Evolutionary conservation across 2,888 invertebrate species (phyloP).

Genomic region (Lithophane leautieri): DNA sequence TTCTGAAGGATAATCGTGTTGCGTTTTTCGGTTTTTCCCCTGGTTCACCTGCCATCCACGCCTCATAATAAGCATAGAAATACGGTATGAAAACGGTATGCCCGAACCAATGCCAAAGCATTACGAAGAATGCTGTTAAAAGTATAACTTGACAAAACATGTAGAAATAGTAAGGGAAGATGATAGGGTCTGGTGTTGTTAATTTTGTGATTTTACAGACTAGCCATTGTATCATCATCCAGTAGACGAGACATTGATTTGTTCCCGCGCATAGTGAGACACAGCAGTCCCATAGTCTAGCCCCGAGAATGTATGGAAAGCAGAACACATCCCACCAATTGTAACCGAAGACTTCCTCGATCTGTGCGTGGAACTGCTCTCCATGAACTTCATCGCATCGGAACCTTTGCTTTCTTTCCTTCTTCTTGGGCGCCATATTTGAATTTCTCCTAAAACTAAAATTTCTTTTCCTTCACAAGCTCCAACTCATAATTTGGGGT

Average conservation of each 20-base stretch:
- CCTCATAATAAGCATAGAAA: conserved; percentile 71
- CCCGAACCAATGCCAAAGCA: conserved; percentile 80
- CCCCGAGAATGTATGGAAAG: conserved; percentile 82
- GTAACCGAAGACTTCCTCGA: conserved; percentile 77
- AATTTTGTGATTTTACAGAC: conserved; percentile 82
- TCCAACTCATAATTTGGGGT: conserved; percentile 46
- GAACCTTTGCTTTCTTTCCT: conserved; percentile 60
- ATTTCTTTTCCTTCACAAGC: background rate
- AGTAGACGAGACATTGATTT: conserved; percentile 83
- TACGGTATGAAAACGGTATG: conserved; percentile 76
- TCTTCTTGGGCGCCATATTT: conserved; percentile 73
- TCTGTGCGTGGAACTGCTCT: conserved; percentile 76
- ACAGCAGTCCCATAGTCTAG: conserved; percentile 80
- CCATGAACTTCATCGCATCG: conserved; percentile 74
- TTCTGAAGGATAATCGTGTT: conserved; percentile 71
- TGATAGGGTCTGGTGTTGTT: conserved; percentile 81
- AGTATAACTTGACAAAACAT: conserved; percentile 83
- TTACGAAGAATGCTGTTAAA: conserved; percentile 73
- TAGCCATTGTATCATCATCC: conserved; percentile 84
- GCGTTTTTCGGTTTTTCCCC: background rate
- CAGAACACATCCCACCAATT: conserved; percentile 86
- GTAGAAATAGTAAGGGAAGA: conserved; percentile 85
- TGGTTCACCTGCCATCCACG: conserved; percentile 55
- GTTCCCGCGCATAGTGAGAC: conserved; percentile 79
- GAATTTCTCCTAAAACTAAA: conserved; percentile 40